Evolutionary conservation across 1,140 invertebrate species (phyloP).

Genomic region (Neodiprion lecontei): DNA sequence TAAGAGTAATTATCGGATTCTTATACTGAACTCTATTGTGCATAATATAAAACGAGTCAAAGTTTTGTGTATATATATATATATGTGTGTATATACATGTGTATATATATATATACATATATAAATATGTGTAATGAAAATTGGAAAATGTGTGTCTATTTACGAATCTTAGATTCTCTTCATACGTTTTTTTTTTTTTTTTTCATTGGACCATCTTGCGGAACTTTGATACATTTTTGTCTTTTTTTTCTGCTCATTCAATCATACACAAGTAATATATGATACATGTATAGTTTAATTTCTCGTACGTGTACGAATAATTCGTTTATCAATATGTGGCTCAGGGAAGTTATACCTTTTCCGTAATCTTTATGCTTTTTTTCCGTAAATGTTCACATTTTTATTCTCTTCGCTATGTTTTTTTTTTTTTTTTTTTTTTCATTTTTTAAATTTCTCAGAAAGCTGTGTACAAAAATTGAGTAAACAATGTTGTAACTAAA

Average conservation of each 20-base stretch:
- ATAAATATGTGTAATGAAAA: conserved; percentile 24
- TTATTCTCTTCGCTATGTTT: neutral
- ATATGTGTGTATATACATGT: conserved; percentile 19
- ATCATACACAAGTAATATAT: neutral
- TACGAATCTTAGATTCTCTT: conserved; percentile 27
- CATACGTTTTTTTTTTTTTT: neutral
- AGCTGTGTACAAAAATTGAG: no score
- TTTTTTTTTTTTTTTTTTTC: no score
- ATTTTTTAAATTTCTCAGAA: no score
- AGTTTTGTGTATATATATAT: conserved; percentile 20
- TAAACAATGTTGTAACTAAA: no score
- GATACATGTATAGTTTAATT: neutral
- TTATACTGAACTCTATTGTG: no score
- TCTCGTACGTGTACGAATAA: no score
- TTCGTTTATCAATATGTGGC: no score
- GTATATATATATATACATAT: conserved; percentile 20
- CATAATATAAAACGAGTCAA: no score
- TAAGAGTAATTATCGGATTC: no score
- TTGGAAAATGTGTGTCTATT: conserved; percentile 27
- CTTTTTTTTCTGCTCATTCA: neutral
- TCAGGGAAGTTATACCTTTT: neutral
- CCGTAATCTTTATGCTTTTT: neutral
- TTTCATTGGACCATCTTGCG: neutral
- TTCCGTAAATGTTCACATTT: neutral
- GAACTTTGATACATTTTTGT: neutral